Evolutionary conservation across 2,113 vertebrate genomes (phyloP).

Genomic region (Gorsachius goisagi): DNA sequence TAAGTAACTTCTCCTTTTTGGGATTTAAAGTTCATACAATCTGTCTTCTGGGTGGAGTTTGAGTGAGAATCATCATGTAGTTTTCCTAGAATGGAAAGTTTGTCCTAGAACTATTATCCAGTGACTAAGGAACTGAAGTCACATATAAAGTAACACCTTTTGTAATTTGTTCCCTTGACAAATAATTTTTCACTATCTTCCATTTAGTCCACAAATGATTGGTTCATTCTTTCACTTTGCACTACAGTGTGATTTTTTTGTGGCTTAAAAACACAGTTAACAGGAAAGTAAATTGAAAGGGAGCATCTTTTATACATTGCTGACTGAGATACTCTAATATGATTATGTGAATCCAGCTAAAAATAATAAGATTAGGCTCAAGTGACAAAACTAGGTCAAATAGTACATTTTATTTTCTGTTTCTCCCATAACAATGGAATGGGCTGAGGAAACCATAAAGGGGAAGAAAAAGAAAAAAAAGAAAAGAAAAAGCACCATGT

Average conservation of each 20-base stretch:
- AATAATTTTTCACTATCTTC: neutral
- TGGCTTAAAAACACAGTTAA: neutral
- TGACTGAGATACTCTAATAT: neutral
- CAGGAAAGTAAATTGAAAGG: neutral
- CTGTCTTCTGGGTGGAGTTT: neutral
- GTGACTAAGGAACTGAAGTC: neutral
- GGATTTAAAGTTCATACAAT: neutral
- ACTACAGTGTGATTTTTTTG: neutral
- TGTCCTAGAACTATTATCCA: neutral
- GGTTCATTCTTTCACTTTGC: neutral
- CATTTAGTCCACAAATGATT: neutral
- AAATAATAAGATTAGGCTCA: conserved; percentile 6
- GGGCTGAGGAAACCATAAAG: neutral
- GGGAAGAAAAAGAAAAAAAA: neutral
- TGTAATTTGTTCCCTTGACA: neutral
- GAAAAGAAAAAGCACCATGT: neutral
- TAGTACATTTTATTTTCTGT: neutral
- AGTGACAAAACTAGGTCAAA: conserved; percentile 3
- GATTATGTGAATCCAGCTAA: neutral
- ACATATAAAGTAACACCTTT: neutral
- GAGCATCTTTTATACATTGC: neutral
- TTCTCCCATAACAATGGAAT: neutral
- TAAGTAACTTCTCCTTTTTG: neutral
- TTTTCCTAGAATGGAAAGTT: neutral
- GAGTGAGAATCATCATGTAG: neutral